These are phyloP conservation scores for Piscicola geometra DNA, from an alignment of 2,888 invertebrate species.

Conservation along the genomic window DNA sequence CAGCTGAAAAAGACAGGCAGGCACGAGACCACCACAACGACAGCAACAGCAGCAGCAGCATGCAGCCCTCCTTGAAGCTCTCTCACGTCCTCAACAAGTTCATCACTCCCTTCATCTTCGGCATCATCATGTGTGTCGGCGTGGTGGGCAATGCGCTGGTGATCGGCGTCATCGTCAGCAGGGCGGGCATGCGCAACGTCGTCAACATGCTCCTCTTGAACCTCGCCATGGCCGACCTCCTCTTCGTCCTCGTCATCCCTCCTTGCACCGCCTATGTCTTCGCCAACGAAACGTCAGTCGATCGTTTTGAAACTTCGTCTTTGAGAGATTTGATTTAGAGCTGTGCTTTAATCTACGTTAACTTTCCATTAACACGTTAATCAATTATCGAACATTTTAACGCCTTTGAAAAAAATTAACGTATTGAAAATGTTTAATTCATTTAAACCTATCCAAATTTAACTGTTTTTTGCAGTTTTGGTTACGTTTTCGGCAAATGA, in stretches of 20 bases:
- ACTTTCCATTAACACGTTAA: no score
- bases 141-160: slow-evolving; percentile 32
- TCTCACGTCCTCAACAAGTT: slow-evolving; percentile 21
- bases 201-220: slow-evolving; percentile 84
- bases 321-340: background rate
- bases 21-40: background rate
- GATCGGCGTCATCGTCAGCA: slow-evolving; percentile 34
- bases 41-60: background rate
- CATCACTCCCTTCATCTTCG: slow-evolving; percentile 32
- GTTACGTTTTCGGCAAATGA: no score
- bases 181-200: slow-evolving; percentile 70
- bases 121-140: slow-evolving; percentile 34
- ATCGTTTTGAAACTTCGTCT: background rate
- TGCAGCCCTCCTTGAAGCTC: background rate
- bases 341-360: no score
- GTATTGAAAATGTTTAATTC: no score
- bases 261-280: slow-evolving; percentile 74
- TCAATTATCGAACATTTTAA: no score
- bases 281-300: slow-evolving; percentile 27
- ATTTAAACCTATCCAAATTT: no score
- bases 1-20: background rate
- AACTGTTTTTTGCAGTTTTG: no score
- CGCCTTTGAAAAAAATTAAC: no score
- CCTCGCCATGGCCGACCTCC: slow-evolving; percentile 76
- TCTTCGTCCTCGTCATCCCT: slow-evolving; percentile 82